These are phyloP conservation scores for Amphipoea oculea DNA, from an alignment of 2,888 invertebrate species.

Conservation along the genomic window DNA sequence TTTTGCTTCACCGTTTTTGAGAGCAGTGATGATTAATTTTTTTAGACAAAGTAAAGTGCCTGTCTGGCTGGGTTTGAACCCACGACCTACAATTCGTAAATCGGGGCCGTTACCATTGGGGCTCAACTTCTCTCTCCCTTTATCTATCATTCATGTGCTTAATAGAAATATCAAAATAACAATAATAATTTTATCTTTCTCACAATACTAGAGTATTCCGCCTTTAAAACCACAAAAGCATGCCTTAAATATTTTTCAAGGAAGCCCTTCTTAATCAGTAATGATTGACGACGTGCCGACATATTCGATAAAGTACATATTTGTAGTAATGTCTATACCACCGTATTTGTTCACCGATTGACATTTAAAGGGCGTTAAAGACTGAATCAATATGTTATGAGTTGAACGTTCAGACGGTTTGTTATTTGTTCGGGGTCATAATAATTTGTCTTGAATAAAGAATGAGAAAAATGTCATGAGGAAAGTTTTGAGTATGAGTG, in stretches of 20 bases:
- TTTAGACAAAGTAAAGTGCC: background rate
- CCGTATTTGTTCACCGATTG: constrained; percentile 33
- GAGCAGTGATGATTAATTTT: background rate
- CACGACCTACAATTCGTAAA: no score
- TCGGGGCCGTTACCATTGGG: no score
- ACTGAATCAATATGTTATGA: constrained; percentile 31
- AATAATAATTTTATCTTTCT: background rate
- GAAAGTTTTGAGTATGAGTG: background rate
- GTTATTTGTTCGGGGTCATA: background rate
- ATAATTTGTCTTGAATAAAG: background rate
- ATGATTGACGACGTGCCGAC: constrained; percentile 48
- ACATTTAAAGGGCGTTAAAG: constrained; percentile 52
- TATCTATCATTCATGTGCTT: background rate
- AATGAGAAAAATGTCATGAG: background rate
- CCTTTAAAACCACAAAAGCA: constrained; percentile 5
- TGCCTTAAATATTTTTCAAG: constrained; percentile 19
- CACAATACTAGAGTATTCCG: background rate
- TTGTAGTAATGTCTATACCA: constrained; percentile 20
- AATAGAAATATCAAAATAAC: no score
- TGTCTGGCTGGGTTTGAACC: background rate
- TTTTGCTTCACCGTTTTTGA: background rate
- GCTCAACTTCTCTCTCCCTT: no score
- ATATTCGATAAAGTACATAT: constrained; percentile 27
- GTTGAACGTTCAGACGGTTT: constrained; percentile 8
- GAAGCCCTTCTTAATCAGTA: constrained; percentile 27